phyloP scores from a whole-genome alignment of 2,113 vertebrate genomes.

The Carettochelys insculpta region DNA sequence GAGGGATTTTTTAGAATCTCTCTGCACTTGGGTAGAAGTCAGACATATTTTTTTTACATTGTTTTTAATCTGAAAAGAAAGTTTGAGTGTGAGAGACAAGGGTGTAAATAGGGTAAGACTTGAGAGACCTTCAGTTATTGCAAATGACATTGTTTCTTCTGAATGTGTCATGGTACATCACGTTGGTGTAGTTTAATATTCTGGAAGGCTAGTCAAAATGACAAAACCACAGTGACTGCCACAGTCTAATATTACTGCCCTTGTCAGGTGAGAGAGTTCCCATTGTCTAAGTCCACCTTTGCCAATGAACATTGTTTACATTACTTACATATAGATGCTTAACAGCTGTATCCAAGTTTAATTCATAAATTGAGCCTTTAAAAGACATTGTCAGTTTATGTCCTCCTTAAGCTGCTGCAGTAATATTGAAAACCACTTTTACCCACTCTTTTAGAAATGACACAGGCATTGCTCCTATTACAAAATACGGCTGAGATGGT shows the following conservation, averaged over 20 bases:
- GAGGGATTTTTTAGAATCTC: background rate
- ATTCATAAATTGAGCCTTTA: background rate
- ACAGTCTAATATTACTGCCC: background rate
- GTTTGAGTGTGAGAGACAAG: background rate
- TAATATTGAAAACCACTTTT: background rate
- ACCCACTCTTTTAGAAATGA: background rate
- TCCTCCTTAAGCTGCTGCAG: background rate
- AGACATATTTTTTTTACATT: background rate
- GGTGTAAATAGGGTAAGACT: background rate
- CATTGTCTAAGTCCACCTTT: rapidly evolving
- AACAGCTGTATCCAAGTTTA: background rate
- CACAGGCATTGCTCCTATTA: background rate
- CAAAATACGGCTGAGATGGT: background rate
- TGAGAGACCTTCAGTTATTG: background rate
- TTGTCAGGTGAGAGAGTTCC: background rate
- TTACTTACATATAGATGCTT: background rate
- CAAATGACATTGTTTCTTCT: background rate
- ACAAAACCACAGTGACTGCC: background rate
- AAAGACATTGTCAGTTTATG: background rate
- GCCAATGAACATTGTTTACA: background rate
- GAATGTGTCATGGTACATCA: background rate
- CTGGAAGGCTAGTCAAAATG: background rate
- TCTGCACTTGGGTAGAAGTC: background rate
- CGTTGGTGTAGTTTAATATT: background rate
- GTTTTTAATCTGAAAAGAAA: background rate